These are phyloP conservation scores for Pampus argenteus DNA, from an alignment of 2,797 vertebrate species.

Conservation along the genomic window DNA sequence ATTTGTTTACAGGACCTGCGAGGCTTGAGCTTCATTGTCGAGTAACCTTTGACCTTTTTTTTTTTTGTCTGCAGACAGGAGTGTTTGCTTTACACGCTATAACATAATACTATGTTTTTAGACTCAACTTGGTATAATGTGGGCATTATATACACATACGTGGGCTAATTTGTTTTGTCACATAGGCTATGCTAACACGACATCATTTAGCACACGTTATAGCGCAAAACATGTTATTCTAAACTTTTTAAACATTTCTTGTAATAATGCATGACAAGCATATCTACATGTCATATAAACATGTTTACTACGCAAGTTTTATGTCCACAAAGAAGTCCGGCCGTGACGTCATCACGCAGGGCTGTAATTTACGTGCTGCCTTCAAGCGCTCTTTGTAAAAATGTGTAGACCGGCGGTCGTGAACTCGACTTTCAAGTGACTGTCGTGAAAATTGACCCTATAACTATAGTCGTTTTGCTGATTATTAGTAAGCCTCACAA, in stretches of 20 bases:
- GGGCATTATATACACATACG: too few relatives aligned
- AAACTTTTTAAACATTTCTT: background rate
- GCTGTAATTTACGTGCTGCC: background rate
- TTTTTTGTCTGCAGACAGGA: conserved; percentile 6
- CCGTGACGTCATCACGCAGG: conserved; percentile 11
- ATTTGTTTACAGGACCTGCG: conserved; percentile 39
- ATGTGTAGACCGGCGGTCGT: accelerated
- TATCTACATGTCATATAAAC: background rate
- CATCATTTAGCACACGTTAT: too few relatives aligned
- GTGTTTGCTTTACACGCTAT: too few relatives aligned
- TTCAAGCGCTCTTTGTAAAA: conserved; percentile 30
- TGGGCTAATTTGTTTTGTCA: too few relatives aligned
- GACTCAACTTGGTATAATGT: too few relatives aligned
- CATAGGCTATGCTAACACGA: background rate
- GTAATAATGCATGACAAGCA: background rate
- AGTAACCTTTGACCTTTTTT: conserved; percentile 27
- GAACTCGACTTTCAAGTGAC: background rate
- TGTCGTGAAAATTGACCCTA: background rate
- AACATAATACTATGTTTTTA: background rate
- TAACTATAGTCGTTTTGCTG: accelerated
- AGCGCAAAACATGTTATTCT: background rate
- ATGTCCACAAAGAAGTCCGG: background rate
- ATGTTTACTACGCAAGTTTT: background rate
- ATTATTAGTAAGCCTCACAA: accelerated
- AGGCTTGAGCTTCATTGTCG: conserved; percentile 14